Conservation (phyloP, 1,140 invertebrate genomes). For the Cydia pomonella region DNA sequence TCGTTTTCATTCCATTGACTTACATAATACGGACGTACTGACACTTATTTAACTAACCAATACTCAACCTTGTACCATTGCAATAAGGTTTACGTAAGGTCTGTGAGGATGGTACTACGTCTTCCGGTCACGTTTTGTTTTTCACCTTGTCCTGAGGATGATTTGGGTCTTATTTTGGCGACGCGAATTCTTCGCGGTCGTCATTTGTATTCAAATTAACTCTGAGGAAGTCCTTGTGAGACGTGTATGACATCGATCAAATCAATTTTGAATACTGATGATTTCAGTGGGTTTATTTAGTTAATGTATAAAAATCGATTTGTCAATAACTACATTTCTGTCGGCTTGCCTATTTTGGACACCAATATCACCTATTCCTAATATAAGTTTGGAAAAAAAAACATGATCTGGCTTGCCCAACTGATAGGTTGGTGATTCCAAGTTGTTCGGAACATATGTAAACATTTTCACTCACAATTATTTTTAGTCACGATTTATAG, state of each 20-base stretch:
- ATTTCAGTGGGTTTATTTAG: neutral
- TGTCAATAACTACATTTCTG: no score
- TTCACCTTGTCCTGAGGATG: slow-evolving; percentile 11
- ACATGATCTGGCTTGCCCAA: no score
- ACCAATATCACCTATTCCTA: neutral
- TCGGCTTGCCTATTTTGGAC: no score
- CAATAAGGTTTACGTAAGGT: neutral
- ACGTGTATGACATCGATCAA: neutral
- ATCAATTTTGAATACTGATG: neutral
- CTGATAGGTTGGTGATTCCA: no score
- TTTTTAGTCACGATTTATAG: no score
- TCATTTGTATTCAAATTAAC: slow-evolving; percentile 13
- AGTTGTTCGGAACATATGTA: no score
- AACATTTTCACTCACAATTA: no score
- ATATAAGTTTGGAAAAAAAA: neutral
- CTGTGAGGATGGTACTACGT: neutral
- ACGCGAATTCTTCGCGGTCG: slow-evolving; percentile 3
- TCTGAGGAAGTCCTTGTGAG: slow-evolving; percentile 2
- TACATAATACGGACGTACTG: slow-evolving; percentile 23
- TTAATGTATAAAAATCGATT: neutral
- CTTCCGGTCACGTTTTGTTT: slow-evolving; percentile 25
- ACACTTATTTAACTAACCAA: slow-evolving; percentile 23
- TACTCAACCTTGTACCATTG: neutral
- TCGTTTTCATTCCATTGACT: slow-evolving; percentile 35
- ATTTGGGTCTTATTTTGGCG: slow-evolving; percentile 8